Evolutionary conservation across 2,888 invertebrate species (phyloP), one percentile per base, ranked within the genome.

Genomic region (Diplolepis rosae): DNA sequence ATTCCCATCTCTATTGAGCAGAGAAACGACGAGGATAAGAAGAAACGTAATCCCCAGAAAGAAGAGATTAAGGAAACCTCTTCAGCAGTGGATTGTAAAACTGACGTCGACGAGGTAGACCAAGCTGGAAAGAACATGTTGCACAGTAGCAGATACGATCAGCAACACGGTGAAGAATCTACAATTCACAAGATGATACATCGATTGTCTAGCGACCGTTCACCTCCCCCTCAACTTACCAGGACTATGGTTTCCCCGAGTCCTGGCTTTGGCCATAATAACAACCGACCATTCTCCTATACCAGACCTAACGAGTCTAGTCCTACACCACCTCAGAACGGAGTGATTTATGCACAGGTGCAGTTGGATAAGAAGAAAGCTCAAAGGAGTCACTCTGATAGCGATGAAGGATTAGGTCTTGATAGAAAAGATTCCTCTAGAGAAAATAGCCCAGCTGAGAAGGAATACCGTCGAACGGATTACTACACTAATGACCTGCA

Each of bases 281-380:
- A 92, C 78, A 95, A 94, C 84, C 93, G 95, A 84, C 95, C 95
- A 32, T 96, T 96, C 88, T 96, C 95, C 0, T 96, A 96, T 81
- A 94, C 94, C 3, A 91, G 91, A 80, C 92, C 92, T 6, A 92
- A 92, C 82, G 90, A 89, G 84, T 90, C 83, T 78, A 90, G 52
- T 89, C 91, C 83, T 83, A 89, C 88, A 89, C 90, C 89, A 39
- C 88, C 81, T 90, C 92, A 72, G 91, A 91, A 79, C 90, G 91
- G 92, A 76, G 92, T 95, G 27, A 94, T 95, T 61, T 95, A 95
- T 84, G 95, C 95, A 6, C 94, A 95, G 87, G 93, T 95, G 3
- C 91, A 72, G 80, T 83, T 85, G 90, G 89, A 86, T 89, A 92
- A 80, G 90, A 90, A 86, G 87, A 89, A 83, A 87, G 89, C 89